Conservation (phyloP, 2,113 vertebrate genomes). For the Ia io region DNA sequence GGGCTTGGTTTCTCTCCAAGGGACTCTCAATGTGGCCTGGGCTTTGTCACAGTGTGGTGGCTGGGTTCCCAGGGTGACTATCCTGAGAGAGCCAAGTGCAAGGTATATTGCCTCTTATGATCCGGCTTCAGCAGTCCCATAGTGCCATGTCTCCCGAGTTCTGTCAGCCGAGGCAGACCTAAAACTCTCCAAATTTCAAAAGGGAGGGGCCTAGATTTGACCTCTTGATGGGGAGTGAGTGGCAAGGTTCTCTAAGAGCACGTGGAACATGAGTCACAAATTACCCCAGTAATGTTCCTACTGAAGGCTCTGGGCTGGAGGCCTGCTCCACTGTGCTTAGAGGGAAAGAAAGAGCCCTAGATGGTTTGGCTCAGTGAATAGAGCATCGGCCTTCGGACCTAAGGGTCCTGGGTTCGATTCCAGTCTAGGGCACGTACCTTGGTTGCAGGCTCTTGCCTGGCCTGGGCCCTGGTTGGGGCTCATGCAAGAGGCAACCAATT, state of each 20-base stretch:
- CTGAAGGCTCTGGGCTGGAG: background rate
- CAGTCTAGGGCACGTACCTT: no score
- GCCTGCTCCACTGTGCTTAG: background rate
- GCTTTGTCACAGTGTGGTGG: background rate
- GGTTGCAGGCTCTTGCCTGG: no score
- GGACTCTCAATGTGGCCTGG: background rate
- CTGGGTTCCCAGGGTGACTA: background rate
- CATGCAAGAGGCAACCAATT: no score
- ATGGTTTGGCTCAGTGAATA: no score
- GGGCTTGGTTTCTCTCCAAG: background rate
- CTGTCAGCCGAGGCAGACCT: background rate
- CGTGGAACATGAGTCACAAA: background rate
- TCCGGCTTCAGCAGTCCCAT: background rate
- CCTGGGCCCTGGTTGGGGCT: no score
- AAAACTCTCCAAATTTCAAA: background rate
- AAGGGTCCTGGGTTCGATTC: no score
- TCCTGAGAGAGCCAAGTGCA: background rate
- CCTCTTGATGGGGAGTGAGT: background rate
- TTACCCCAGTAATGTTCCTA: background rate
- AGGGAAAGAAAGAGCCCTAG: background rate
- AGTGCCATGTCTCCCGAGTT: background rate
- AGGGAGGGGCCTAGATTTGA: background rate
- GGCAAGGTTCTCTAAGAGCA: background rate
- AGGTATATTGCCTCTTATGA: background rate
- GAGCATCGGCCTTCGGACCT: no score